Evolutionary conservation across 2,888 invertebrate genomes (phyloP), one percentile per base, ranked within the genome.

Genomic region (Drosophila atroscutellata): DNA sequence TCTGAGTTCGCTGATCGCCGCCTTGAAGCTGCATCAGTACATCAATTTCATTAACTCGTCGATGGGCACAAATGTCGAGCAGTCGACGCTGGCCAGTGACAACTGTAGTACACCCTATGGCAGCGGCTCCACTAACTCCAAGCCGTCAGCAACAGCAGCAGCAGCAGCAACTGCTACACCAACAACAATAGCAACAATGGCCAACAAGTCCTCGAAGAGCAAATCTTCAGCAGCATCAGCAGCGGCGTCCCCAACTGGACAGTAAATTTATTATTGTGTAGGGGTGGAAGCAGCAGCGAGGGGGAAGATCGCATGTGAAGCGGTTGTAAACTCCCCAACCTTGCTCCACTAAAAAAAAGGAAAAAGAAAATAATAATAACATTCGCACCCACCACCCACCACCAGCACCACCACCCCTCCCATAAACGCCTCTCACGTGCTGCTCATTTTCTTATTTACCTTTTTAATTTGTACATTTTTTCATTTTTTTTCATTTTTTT

Each of bases 21-120:
- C 94, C 28, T 81, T 94, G n/a, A 93, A 93, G 69, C 83, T 94
- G 65, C 94, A 94, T 57, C 93, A 93, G 80, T 93, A 94, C 75
- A 92, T 94, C 37, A 93, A 93, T 76, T 93, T 93, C 68, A 92
- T 94, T 37, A 93, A 94, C 70, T 92, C 93, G 61, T 92, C 92
- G 58, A 92, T 93, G 92, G 91, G 92, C 78, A 91, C 91, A 64
- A 91, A 90, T 77, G 80, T 92, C 20, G 92, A 92, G 65, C 92
- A 91, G 73, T 92, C 91, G 13, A 79, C 91, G 42, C 47, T 85
- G 58, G 49, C 39, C 54, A 68, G 55, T 18, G 85, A 86, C 30
- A 75, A 73, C 55, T 80, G 86, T 64, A 78, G 84, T 67, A 72
- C 81, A 45, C 79, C 84, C 6, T 86, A 70, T 55, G 84, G 75